Conservation (phyloP, 2,797 vertebrate species). For the Amphiprion clarkii region DNA sequence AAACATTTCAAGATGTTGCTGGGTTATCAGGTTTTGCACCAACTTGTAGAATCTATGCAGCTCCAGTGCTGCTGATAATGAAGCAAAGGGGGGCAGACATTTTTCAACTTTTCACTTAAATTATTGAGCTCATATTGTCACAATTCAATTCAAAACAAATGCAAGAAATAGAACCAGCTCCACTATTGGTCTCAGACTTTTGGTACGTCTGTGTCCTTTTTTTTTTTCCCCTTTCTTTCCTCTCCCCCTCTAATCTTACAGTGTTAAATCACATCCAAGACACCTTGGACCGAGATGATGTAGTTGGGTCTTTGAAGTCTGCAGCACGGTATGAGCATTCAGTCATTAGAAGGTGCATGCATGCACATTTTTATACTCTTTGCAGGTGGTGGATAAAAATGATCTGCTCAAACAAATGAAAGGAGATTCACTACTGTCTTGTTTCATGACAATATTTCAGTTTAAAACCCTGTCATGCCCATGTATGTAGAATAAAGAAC, state of each 20-base stretch:
- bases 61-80: too few species aligned
- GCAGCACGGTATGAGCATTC: background rate
- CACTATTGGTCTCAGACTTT: too few species aligned
- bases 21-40: too few species aligned
- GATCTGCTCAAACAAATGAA: background rate
- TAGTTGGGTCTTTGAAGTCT: background rate
- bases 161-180: too few species aligned
- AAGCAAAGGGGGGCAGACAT: too few species aligned
- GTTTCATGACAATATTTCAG: background rate
- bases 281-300: background rate
- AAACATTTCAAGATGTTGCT: too few species aligned
- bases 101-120: too few species aligned
- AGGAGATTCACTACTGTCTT: background rate
- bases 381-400: constrained; percentile 9
- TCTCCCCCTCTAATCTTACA: background rate
- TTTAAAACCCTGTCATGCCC: background rate
- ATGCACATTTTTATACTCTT: background rate
- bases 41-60: too few species aligned
- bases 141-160: too few species aligned
- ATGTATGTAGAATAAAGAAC: background rate
- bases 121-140: too few species aligned
- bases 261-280: background rate
- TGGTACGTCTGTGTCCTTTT: too few species aligned
- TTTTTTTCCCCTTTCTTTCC: too few species aligned
- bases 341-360: background rate